These are phyloP conservation scores for Zosterops lateralis DNA, from an alignment of 2,113 vertebrate genomes.

Conservation along the genomic window DNA sequence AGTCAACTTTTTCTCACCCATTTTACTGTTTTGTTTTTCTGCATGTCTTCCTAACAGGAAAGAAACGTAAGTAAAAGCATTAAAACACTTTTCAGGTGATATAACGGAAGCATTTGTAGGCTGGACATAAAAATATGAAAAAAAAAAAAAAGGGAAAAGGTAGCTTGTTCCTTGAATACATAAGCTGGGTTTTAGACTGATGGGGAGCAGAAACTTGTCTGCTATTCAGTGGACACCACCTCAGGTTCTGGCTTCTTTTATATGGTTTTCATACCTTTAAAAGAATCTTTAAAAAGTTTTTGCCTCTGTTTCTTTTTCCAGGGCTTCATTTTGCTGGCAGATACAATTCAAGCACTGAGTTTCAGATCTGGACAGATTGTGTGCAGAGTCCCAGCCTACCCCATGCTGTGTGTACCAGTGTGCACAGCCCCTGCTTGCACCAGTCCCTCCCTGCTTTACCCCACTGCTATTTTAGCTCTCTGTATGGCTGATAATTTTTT, in stretches of 20 bases:
- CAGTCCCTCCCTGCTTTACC: background rate
- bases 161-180: background rate
- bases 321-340: background rate
- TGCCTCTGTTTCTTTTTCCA: background rate
- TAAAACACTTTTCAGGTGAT: background rate
- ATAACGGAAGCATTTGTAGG: background rate
- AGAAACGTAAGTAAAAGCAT: background rate
- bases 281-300: background rate
- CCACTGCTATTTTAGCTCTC: background rate
- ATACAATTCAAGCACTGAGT: background rate
- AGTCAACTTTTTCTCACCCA: background rate
- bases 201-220: background rate
- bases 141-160: background rate
- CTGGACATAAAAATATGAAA: background rate
- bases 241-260: background rate
- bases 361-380: background rate
- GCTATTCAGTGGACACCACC: background rate
- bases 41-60: background rate
- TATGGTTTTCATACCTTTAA: background rate
- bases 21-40: conserved; percentile 21
- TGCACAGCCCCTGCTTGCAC: background rate
- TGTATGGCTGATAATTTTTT: background rate
- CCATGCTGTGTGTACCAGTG: rapidly evolving
- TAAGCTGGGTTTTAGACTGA: background rate
- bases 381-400: background rate